phyloP scores from a whole-genome alignment of 1,140 invertebrate species.

The Teleogryllus occipitalis region DNA sequence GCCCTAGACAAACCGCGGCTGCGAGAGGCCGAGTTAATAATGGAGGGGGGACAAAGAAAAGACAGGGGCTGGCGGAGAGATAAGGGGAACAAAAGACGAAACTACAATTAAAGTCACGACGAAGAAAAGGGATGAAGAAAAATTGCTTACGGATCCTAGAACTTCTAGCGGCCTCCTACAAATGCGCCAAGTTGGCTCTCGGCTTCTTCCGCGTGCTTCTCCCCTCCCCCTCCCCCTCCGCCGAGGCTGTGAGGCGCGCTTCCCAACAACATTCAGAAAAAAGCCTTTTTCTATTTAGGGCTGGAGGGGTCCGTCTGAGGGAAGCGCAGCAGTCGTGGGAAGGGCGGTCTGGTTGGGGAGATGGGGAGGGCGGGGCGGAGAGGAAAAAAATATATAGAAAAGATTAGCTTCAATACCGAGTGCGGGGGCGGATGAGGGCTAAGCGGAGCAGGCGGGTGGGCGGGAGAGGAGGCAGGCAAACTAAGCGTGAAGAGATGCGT shows the following conservation, averaged over 20 bases:
- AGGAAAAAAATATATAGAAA: no score
- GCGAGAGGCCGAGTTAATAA: background rate
- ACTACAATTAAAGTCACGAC: background rate
- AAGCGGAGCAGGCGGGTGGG: no score
- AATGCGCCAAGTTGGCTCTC: background rate
- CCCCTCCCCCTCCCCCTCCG: no score
- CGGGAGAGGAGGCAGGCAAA: background rate
- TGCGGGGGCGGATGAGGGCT: no score
- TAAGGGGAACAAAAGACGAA: background rate
- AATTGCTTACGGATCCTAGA: constrained; percentile 4
- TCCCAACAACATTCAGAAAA: no score
- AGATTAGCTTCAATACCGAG: no score
- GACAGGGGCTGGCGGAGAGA: background rate
- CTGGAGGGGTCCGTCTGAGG: background rate
- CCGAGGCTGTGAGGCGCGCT: no score
- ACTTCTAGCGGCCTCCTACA: background rate
- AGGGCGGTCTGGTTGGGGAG: background rate
- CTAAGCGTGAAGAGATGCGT: background rate
- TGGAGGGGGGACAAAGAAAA: background rate
- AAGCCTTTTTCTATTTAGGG: no score
- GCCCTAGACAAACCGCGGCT: background rate
- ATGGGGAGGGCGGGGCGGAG: background rate
- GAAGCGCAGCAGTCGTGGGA: background rate
- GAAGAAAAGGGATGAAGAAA: constrained; percentile 4
- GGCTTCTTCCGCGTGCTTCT: no score